A percentile compares a stretch with the other conserved stretches of the same genome.
These are phyloP conservation scores for Pipistrellus pygmaeus DNA, from an alignment of 2,797 vertebrate species.

Conservation along the genomic window DNA sequence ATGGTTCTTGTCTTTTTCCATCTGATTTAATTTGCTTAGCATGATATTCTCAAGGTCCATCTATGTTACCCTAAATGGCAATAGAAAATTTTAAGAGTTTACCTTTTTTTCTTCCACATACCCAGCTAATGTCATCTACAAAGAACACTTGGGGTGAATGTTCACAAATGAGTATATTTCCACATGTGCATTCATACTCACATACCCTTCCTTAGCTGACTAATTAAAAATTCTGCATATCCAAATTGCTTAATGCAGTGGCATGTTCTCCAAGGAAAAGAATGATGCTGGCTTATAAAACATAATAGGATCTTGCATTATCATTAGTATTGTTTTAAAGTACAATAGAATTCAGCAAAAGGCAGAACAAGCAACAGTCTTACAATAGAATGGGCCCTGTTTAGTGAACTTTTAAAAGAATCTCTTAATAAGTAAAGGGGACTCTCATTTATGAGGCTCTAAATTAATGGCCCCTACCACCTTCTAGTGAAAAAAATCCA, in stretches of 20 bases:
- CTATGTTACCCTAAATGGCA: background rate
- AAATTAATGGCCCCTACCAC: background rate
- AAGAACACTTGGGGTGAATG: background rate
- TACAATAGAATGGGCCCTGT: background rate
- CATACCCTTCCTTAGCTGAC: conserved; percentile 46
- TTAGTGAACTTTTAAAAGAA: conserved; percentile 33
- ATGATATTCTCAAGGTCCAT: background rate
- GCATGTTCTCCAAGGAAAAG: conserved; percentile 47
- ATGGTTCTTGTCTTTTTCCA: background rate
- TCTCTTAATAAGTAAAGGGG: background rate
- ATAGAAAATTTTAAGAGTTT: background rate
- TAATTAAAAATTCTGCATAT: conserved; percentile 63
- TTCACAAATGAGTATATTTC: conserved; percentile 15
- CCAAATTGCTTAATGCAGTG: conserved; percentile 25
- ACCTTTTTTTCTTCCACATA: background rate
- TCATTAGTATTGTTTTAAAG: background rate
- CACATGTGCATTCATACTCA: conserved; percentile 36
- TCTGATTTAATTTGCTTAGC: background rate
- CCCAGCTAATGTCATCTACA: background rate
- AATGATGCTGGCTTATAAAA: conserved; percentile 8
- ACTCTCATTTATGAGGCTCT: background rate
- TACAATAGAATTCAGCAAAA: conserved; percentile 55
- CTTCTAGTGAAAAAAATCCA: background rate
- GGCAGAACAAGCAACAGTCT: background rate
- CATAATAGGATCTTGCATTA: background rate